Evolutionary conservation across 2,113 vertebrate genomes (phyloP).

Genomic region (Oryzias javanicus): DNA sequence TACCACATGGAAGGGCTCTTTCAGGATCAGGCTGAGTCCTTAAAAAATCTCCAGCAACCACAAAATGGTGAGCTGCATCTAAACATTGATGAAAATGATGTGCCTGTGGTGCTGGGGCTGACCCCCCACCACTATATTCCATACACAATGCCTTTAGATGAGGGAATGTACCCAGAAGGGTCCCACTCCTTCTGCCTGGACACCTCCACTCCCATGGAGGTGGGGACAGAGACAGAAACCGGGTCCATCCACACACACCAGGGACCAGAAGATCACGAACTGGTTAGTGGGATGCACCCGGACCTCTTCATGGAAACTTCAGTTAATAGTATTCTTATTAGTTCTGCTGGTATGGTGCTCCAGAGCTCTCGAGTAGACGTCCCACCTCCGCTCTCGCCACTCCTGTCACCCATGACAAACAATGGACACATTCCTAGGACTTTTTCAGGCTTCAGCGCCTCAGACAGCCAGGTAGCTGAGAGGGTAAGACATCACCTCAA

Average conservation of each 20-base stretch:
- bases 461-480: conserved; percentile 86
- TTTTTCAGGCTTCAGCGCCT: conserved; percentile 82
- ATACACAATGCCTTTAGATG: conserved; percentile 99
- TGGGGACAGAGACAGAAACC: conserved; percentile 82
- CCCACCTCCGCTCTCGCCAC: conserved; percentile 90
- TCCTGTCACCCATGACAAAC: conserved; percentile 88
- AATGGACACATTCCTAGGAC: conserved; percentile 85
- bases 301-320: conserved; percentile 91
- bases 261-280: conserved; percentile 79
- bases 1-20: conserved; percentile 86
- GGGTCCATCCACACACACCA: conserved; percentile 81
- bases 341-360: conserved; percentile 86
- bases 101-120: conserved; percentile 96
- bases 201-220: conserved; percentile 92
- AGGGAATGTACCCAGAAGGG: conserved; percentile 94
- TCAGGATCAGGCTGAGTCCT: conserved; percentile 80
- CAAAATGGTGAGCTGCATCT: conserved; percentile 87
- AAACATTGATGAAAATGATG: conserved; percentile 88
- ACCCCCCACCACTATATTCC: conserved; percentile 98
- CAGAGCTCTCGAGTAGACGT: conserved; percentile 84
- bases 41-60: conserved; percentile 84
- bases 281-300: conserved; percentile 77
- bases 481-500: conserved; percentile 92
- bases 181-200: conserved; percentile 89
- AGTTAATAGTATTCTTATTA: conserved; percentile 83